A percentile compares a stretch with the other conserved stretches of the same genome.
Conservation (phyloP, 2,888 invertebrate species). For the Drosophila subquinaria region DNA sequence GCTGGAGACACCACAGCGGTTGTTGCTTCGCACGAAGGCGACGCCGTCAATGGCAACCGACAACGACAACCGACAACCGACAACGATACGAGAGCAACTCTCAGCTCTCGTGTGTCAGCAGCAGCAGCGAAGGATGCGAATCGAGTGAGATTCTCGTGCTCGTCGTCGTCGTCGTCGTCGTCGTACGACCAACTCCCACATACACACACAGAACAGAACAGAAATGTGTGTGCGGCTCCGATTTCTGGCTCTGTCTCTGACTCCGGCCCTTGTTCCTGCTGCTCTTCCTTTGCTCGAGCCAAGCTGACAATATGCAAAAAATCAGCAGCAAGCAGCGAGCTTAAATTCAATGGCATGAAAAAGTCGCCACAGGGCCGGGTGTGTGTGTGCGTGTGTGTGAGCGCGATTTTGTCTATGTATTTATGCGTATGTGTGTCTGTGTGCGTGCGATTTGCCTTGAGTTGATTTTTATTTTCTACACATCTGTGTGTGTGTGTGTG, state of each 20-base stretch:
- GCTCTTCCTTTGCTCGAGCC: conserved; percentile 11
- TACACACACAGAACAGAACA: conserved; percentile 60
- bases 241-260: conserved; percentile 26
- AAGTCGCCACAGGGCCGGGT: conserved; percentile 60
- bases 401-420: conserved; percentile 20
- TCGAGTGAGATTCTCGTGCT: conserved; percentile 40
- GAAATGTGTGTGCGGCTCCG: conserved; percentile 15
- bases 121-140: conserved; percentile 9
- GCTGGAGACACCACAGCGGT: conserved; percentile 53
- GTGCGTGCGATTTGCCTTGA: conserved; percentile 59
- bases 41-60: conserved; percentile 54
- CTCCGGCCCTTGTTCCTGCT: not conserved
- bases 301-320: conserved; percentile 76
- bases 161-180: conserved; percentile 5
- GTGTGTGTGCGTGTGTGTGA: conserved; percentile 23
- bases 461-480: conserved; percentile 34
- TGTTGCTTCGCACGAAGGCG: conserved; percentile 68
- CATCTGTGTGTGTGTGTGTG: conserved; percentile 5
- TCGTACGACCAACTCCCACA: conserved; percentile 69
- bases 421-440: conserved; percentile 32
- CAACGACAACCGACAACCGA: conserved; percentile 29
- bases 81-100: conserved; percentile 40
- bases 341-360: conserved; percentile 70
- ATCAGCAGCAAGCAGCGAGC: conserved; percentile 53
- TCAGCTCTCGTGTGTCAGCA: conserved; percentile 23